Conservation (phyloP, 2,113 vertebrate genomes). For the Tenebrosternarchus preto region DNA sequence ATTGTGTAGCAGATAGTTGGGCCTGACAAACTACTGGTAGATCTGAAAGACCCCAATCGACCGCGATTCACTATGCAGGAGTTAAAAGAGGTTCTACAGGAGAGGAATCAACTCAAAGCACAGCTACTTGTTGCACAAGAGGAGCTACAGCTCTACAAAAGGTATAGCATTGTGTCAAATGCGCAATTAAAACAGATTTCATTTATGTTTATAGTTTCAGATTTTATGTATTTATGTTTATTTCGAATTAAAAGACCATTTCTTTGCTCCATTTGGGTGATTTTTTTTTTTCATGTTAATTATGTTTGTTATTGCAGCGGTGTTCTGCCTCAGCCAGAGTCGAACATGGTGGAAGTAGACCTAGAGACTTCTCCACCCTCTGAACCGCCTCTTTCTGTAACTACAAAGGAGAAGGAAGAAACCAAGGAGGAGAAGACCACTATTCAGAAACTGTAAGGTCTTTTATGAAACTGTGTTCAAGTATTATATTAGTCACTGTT, state of each 20-base stretch:
- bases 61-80: constrained; percentile 95
- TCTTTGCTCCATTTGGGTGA: too few species aligned
- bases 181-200: too few species aligned
- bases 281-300: background rate
- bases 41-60: constrained; percentile 88
- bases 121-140: constrained; percentile 89
- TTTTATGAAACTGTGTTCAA: background rate
- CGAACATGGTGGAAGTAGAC: constrained; percentile 70
- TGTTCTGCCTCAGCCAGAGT: constrained; percentile 74
- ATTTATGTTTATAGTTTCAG: too few species aligned
- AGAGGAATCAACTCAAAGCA: constrained; percentile 91
- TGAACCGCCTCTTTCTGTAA: constrained; percentile 29
- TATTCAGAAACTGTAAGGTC: constrained; percentile 85
- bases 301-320: constrained; percentile 71
- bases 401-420: constrained; percentile 45
- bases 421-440: constrained; percentile 79
- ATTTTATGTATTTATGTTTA: too few species aligned
- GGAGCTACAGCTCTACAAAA: constrained; percentile 90
- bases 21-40: constrained; percentile 85
- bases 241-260: too few species aligned
- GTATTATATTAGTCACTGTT: too few species aligned
- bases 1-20: constrained; percentile 75
- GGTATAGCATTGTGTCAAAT: constrained; percentile 65
- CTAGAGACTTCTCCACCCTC: constrained; percentile 50
- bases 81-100: constrained; percentile 91